A percentile compares a stretch with the other conserved stretches of the same genome.
Evolutionary conservation across 2,888 invertebrate genomes (phyloP).

Genomic region (Pantelozetes paolii): DNA sequence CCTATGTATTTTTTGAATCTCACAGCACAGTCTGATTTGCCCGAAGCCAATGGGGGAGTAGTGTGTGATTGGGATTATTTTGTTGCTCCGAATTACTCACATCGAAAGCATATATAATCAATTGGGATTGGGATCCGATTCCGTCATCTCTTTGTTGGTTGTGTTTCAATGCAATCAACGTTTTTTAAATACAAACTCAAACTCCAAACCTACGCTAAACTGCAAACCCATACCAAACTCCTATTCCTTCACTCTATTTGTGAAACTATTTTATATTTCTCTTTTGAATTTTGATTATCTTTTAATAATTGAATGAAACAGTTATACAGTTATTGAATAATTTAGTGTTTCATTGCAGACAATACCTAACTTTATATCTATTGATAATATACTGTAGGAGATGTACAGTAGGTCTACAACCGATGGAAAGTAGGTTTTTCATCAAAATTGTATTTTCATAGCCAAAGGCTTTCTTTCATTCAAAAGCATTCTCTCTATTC

Average conservation of each 20-base stretch:
- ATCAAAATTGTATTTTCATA: neutral
- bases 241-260: neutral
- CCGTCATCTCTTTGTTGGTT: neutral
- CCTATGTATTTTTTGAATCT: conserved; percentile 34
- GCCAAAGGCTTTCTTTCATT: neutral
- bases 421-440: neutral
- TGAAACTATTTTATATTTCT: conserved; percentile 1
- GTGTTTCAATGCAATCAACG: conserved; percentile 5
- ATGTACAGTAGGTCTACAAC: conserved; percentile 12
- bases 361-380: neutral
- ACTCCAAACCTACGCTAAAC: too few relatives aligned
- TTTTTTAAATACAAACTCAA: conserved; percentile 18
- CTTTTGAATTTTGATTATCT: conserved; percentile 31
- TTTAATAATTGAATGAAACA: conserved; percentile 35
- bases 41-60: conserved; percentile 19
- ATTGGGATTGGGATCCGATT: neutral
- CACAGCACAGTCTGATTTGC: conserved; percentile 12
- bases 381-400: conserved; percentile 1
- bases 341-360: conserved; percentile 16
- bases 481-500: too few relatives aligned
- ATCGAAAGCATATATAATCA: conserved; percentile 21
- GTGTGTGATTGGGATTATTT: conserved; percentile 33
- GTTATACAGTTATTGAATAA: conserved; percentile 29
- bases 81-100: conserved; percentile 25
- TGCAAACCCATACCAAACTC: neutral